Conservation (phyloP, 2,888 invertebrate genomes). For the Phasia obesa region DNA sequence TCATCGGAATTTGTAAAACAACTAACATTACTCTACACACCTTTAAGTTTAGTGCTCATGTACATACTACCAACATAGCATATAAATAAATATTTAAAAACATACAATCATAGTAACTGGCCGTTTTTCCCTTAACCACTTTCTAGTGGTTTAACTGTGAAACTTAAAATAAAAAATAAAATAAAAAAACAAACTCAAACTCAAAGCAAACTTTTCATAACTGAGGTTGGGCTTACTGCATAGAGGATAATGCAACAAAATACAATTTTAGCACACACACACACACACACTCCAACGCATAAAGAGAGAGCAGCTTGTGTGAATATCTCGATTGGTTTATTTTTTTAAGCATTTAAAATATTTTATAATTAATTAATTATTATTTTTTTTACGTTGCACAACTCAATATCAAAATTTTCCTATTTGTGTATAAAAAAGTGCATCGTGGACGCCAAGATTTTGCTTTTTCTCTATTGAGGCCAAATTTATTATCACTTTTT, state of each 20-base stretch:
- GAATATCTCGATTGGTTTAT: background rate
- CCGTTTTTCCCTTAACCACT: conserved; percentile 43
- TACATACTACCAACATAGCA: background rate
- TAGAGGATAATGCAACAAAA: conserved; percentile 3
- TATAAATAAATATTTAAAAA: conserved; percentile 23
- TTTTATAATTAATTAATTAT: conserved; percentile 47
- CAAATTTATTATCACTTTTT: conserved; percentile 5
- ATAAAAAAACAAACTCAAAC: background rate
- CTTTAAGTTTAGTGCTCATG: background rate
- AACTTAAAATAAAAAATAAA: conserved; percentile 4
- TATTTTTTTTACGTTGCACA: background rate
- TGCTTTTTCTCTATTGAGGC: conserved; percentile 7
- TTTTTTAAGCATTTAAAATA: conserved; percentile 46
- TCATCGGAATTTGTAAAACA: conserved; percentile 17
- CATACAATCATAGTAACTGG: conserved; percentile 5
- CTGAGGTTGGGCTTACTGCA: conserved; percentile 1
- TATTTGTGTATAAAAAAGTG: background rate
- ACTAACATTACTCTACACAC: background rate
- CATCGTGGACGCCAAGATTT: background rate
- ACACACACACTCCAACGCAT: background rate
- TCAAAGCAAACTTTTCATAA: conserved; percentile 17
- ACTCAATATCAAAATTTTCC: background rate
- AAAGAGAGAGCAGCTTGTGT: too few relatives aligned
- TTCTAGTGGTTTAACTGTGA: conserved; percentile 23
- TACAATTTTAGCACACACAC: background rate